A percentile compares a stretch with the other conserved stretches of the same genome.
phyloP scores from a whole-genome alignment of 1,140 invertebrate species.

The Drosophila gunungcola region DNA sequence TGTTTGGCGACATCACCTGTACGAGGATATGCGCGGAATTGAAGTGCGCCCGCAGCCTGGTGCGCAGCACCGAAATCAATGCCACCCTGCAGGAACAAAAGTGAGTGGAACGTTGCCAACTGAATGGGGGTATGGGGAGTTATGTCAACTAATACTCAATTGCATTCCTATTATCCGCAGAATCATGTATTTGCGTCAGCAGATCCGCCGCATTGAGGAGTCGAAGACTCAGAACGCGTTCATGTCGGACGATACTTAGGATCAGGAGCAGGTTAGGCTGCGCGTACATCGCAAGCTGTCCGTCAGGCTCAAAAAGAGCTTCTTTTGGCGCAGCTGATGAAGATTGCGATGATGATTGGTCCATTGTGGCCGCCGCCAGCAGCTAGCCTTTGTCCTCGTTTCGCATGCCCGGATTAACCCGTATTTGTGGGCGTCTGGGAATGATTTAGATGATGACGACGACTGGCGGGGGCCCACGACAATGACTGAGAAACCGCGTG shows the following conservation, averaged over 20 bases:
- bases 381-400: slow-evolving; percentile 26
- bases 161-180: slow-evolving; percentile 84
- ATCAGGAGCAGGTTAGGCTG: slow-evolving; percentile 82
- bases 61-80: slow-evolving; percentile 97
- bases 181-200: slow-evolving; percentile 95
- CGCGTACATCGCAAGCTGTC: slow-evolving; percentile 79
- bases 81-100: slow-evolving; percentile 98
- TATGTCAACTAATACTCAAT: neutral
- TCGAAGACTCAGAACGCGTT: slow-evolving; percentile 96
- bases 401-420: neutral
- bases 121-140: neutral
- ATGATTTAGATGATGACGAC: slow-evolving; percentile 11
- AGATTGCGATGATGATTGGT: slow-evolving; percentile 59
- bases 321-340: slow-evolving; percentile 78
- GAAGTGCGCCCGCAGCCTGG: slow-evolving; percentile 96
- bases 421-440: neutral
- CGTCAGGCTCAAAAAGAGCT: slow-evolving; percentile 79
- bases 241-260: slow-evolving; percentile 85
- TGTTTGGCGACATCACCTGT: slow-evolving; percentile 93
- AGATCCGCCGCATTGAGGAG: slow-evolving; percentile 95
- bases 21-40: slow-evolving; percentile 97
- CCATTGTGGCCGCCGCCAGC: slow-evolving; percentile 5
- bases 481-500: slow-evolving; percentile 34
- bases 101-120: slow-evolving; percentile 85
- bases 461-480: slow-evolving; percentile 34